Base-by-base conservation (phyloP, 1,140 invertebrate species). In the Lucilia sericata region DNA sequence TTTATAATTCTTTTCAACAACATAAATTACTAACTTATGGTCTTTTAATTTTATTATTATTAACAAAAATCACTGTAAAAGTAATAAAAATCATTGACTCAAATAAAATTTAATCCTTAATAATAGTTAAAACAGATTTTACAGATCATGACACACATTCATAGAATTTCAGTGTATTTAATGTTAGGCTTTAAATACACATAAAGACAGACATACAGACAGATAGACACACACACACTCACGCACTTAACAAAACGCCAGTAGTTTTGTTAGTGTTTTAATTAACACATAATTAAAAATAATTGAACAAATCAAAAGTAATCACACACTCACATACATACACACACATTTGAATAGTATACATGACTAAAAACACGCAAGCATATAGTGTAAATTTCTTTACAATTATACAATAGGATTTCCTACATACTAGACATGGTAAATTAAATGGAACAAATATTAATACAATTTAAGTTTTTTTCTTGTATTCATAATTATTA, bases 211-310 rank as follows among this genome's bases (percentile, higher is more conserved):
- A 42, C 42, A 42, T 2, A 42, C 10, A 8, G 7, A 42, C 10
- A 42, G 5, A 8, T 7, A 8, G 7, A 42, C 10, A 42, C 0
- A 8, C 42, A 7, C 10, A 42, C 42, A 42, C 10, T 8, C 5
- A 42, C 42, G 42, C 42, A 42, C 25, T 30, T 30, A 30, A 42
- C 42, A 42, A 42, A 3, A 8, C 5, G 42, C 13, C 4, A 55
- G 13, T 14, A 55, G 8, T 55, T 55, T 55, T 55, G 51, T 5
- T 70, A 70, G 65, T 21, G 65, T 8, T 70, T 70, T 70, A 70
- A 70, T 70, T 70, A 70, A 25, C 65, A 70, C 65, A 70, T 12
- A 70, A 70, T 70, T 70, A 70, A 70, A 70, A 70, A 70, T 70
- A 70, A 70, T 70, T 70, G n/a, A 70, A 70, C 19, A 21, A 25